Conservation (phyloP, 2,113 vertebrate genomes). For the Charadrius vociferus region DNA sequence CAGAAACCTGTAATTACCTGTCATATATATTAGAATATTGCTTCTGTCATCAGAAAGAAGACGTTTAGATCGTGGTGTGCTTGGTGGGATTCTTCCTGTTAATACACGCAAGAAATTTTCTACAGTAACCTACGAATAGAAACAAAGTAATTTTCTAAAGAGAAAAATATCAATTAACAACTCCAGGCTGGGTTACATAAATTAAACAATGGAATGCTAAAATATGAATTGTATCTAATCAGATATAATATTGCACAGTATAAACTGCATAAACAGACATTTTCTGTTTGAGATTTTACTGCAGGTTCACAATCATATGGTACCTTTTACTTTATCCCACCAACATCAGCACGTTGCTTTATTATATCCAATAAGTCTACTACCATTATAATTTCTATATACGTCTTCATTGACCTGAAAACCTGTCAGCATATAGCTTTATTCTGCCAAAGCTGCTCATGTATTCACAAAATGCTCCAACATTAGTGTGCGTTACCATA, state of each 20-base stretch:
- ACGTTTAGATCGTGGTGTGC: conserved; percentile 93
- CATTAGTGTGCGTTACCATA: not conserved
- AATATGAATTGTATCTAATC: not conserved
- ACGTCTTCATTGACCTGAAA: not conserved
- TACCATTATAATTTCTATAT: not conserved
- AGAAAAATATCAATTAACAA: not conserved
- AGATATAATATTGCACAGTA: not conserved
- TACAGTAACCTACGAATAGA: conserved; percentile 88
- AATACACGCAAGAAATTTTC: conserved; percentile 96
- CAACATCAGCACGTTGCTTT: not conserved
- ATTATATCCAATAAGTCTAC: not conserved
- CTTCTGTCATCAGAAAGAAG: conserved; percentile 97
- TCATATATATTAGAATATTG: conserved; percentile 98
- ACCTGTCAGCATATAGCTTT: not conserved
- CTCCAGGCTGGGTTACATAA: not conserved
- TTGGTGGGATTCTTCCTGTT: conserved; percentile 92
- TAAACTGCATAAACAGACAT: not conserved
- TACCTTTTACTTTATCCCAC: not conserved
- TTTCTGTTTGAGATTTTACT: not conserved
- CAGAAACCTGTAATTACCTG: conserved; percentile 77
- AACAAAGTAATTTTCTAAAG: not conserved
- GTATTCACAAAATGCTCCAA: not conserved
- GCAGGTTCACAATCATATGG: not conserved
- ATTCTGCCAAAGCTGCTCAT: not conserved
- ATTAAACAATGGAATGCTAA: not conserved